Evolutionary conservation across 2,888 invertebrate species (phyloP).

Genomic region (Proisotoma minuta): DNA sequence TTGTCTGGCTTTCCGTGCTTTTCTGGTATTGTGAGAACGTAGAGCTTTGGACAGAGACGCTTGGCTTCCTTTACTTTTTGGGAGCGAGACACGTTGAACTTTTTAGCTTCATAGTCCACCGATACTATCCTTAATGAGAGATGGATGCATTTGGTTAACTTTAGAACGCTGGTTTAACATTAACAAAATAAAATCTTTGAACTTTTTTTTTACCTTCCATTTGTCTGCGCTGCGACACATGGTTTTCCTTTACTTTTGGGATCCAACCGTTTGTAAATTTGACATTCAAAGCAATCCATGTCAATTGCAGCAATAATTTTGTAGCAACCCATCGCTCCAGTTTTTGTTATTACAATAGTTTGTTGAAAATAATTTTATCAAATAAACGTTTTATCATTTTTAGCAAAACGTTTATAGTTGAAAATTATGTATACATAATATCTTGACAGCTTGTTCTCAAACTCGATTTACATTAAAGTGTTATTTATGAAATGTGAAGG

Average conservation of each 20-base stretch:
- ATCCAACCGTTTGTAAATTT: conserved; percentile 5
- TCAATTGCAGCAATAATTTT: conserved; percentile 6
- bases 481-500: no score
- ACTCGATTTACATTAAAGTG: no score
- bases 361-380: no score
- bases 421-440: no score
- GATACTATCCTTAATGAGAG: conserved; percentile 10
- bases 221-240: conserved; percentile 10
- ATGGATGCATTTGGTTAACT: no score
- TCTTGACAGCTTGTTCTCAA: no score
- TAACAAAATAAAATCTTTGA: no score
- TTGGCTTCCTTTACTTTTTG: conserved; percentile 12
- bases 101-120: conserved; percentile 2
- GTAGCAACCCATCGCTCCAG: no score
- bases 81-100: conserved; percentile 5
- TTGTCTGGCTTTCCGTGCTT: conserved; percentile 17
- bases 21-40: conserved; percentile 17
- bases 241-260: conserved; percentile 8
- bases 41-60: conserved; percentile 8
- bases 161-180: no score
- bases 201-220: conserved; percentile 8
- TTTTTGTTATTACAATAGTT: no score
- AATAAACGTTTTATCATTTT: no score
- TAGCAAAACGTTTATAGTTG: no score
- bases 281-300: conserved; percentile 22